Conservation (phyloP, 2,888 invertebrate genomes). For the Drosophila birchii region DNA sequence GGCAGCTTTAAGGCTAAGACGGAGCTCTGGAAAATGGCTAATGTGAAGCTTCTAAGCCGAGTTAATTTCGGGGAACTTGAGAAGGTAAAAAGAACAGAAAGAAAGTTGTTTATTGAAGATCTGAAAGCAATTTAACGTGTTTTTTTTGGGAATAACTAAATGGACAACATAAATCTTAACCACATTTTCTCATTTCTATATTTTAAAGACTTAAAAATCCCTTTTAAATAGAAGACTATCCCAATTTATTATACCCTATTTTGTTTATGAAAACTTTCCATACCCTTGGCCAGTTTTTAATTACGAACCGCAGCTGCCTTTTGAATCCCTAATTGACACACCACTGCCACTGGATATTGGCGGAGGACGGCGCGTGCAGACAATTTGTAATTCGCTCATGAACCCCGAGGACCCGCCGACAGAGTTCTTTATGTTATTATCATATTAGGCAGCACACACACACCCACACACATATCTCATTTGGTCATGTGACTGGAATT, state of each 20-base stretch:
- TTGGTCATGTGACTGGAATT: conserved; percentile 71
- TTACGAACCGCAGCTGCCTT: conserved; percentile 3
- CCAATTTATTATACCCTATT: background rate
- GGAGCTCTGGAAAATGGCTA: background rate
- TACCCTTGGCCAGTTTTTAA: conserved; percentile 3
- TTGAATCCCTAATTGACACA: conserved; percentile 7
- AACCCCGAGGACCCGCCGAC: conserved; percentile 30
- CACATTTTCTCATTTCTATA: too few species aligned
- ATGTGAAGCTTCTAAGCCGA: background rate
- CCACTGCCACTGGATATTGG: conserved; percentile 6
- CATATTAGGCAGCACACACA: conserved; percentile 50
- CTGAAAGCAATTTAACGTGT: too few species aligned
- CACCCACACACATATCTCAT: conserved; percentile 45
- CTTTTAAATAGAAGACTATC: too few species aligned
- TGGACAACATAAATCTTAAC: too few species aligned
- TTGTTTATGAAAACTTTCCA: background rate
- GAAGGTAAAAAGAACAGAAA: background rate
- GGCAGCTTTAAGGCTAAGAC: conserved; percentile 9
- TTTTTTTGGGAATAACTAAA: too few species aligned
- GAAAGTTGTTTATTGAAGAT: too few species aligned
- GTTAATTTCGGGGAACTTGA: background rate
- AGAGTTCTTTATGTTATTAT: conserved; percentile 53
- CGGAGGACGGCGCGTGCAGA: conserved; percentile 24
- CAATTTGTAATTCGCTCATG: conserved; percentile 73
- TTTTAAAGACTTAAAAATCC: too few species aligned